Evolutionary conservation across 1,140 invertebrate genomes (phyloP).

Genomic region (Drosophila athabasca): DNA sequence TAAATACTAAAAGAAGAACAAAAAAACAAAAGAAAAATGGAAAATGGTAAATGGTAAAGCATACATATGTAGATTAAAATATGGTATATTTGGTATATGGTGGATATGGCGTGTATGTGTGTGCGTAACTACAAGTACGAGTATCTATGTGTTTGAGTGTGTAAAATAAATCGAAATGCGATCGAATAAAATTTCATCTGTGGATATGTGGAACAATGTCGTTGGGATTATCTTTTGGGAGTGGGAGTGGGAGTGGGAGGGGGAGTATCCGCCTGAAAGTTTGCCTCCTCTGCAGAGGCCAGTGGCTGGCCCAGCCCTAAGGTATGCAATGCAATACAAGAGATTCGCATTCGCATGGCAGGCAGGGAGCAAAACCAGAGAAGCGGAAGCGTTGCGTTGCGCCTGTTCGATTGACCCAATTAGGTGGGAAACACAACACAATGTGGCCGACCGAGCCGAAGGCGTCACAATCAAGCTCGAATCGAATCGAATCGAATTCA

Average conservation of each 20-base stretch:
- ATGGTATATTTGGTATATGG: not conserved
- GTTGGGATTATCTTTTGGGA: not conserved
- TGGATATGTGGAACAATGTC: conserved; percentile 23
- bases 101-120: conserved; percentile 18
- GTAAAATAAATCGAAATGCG: conserved; percentile 43
- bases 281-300: conserved; percentile 1
- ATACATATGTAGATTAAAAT: conserved; percentile 36
- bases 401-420: conserved; percentile 27
- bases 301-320: conserved; percentile 5
- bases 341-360: too few species aligned
- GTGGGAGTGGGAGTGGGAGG: too few species aligned
- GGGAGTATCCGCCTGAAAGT: conserved; percentile 13
- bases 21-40: not conserved
- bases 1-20: conserved; percentile 18
- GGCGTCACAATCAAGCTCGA: conserved; percentile 6
- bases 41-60: not conserved
- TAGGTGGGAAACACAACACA: conserved; percentile 3
- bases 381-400: not conserved
- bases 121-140: not conserved
- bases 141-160: conserved; percentile 37
- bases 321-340: conserved; percentile 8
- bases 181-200: conserved; percentile 47
- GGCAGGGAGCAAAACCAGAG: not conserved
- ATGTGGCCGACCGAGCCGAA: not conserved
- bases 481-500: conserved; percentile 3